phyloP scores from a whole-genome alignment of 2,113 vertebrate genomes.

The Paracanthobrama guichenoti region DNA sequence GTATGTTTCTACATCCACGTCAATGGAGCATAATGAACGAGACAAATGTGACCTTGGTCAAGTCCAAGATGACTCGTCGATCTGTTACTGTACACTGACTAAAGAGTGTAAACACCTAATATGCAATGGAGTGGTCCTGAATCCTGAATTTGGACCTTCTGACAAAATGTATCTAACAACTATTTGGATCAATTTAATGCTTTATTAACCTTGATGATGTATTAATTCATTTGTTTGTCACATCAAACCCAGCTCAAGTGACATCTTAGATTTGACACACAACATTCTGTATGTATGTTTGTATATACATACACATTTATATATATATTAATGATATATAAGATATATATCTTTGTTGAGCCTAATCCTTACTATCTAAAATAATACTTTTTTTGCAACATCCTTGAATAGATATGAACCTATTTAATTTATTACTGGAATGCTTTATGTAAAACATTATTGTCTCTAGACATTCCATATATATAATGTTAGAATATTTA shows the following conservation, averaged over 20 bases:
- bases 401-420: conserved; percentile 22
- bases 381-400: conserved; percentile 13
- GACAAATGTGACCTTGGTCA: neutral
- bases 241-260: conserved; percentile 36
- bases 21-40: conserved; percentile 20
- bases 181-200: conserved; percentile 12
- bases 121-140: conserved; percentile 22
- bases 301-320: conserved; percentile 27
- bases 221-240: conserved; percentile 15
- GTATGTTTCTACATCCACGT: conserved; percentile 61
- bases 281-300: conserved; percentile 35
- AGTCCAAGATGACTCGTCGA: neutral
- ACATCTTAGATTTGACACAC: conserved; percentile 36
- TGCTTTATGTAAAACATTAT: conserved; percentile 37
- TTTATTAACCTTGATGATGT: conserved; percentile 24
- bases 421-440: conserved; percentile 30
- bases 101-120: neutral
- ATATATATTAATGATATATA: neutral
- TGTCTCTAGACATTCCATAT: conserved; percentile 1
- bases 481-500: neutral
- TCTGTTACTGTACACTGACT: conserved; percentile 25
- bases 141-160: conserved; percentile 15
- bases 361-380: conserved; percentile 8
- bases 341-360: conserved; percentile 23
- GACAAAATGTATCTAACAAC: neutral